Conservation (phyloP, 2,797 vertebrate species). For the Chiroxiphia lanceolata region DNA sequence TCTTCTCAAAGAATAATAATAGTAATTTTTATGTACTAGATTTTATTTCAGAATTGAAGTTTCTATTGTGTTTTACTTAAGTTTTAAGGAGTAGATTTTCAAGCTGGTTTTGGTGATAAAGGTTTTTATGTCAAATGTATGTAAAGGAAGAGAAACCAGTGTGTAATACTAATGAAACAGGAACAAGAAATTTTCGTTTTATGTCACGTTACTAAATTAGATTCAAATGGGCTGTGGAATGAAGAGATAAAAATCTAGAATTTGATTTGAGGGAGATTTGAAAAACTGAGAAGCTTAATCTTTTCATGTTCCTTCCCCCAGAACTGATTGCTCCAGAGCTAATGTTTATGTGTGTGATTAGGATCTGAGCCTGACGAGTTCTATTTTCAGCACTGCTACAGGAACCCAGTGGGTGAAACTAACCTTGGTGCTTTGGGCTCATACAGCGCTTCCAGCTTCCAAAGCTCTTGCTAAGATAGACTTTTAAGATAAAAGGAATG, state of each 20-base stretch:
- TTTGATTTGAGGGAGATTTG: conserved; percentile 11
- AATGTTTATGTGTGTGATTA: conserved; percentile 6
- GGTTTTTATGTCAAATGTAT: background rate
- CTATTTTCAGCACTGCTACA: conserved; percentile 25
- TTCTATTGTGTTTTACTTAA: background rate
- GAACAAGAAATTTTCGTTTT: background rate
- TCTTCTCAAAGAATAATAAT: background rate
- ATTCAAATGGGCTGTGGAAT: background rate
- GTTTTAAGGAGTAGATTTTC: background rate
- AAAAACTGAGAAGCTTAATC: conserved; percentile 1
- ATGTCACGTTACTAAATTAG: background rate
- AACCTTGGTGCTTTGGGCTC: background rate
- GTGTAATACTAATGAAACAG: background rate
- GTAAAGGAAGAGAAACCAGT: background rate
- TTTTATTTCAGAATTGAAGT: background rate
- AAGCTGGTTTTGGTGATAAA: background rate
- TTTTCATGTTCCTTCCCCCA: background rate
- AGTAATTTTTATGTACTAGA: background rate
- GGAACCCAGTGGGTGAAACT: background rate
- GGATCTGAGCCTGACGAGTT: background rate
- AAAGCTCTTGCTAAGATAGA: background rate
- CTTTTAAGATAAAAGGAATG: background rate
- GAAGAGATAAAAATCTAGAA: background rate
- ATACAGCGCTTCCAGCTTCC: background rate
- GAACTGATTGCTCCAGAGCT: conserved; percentile 37